A percentile compares a stretch with the other conserved stretches of the same genome.
phyloP scores from a whole-genome alignment of 2,888 invertebrate genomes.

The Eupithecia subumbrata region DNA sequence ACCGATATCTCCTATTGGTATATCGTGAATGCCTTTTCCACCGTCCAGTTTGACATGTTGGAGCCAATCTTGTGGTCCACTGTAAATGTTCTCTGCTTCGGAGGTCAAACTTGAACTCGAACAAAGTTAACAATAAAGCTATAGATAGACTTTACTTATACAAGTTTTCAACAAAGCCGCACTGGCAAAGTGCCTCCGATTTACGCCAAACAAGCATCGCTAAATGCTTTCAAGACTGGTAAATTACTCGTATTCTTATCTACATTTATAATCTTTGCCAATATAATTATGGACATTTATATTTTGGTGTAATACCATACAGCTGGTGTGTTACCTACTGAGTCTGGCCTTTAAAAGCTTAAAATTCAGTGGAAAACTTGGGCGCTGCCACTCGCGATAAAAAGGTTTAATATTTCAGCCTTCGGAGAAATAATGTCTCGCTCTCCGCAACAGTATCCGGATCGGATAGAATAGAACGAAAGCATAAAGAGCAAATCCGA shows the following conservation, averaged over 20 bases:
- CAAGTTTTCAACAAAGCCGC: conserved; percentile 1
- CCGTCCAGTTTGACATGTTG: background rate
- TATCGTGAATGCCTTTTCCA: background rate
- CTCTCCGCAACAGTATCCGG: background rate
- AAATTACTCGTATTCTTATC: background rate
- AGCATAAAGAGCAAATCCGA: background rate
- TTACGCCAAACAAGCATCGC: background rate
- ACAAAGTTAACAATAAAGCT: background rate
- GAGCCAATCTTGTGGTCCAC: background rate
- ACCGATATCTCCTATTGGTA: background rate
- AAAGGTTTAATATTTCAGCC: conserved; percentile 23
- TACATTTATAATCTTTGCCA: background rate
- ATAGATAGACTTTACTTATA: background rate
- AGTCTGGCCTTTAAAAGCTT: conserved; percentile 9
- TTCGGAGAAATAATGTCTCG: background rate
- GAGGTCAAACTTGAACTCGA: background rate
- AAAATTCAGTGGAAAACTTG: conserved; percentile 11
- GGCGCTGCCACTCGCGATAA: conserved; percentile 17
- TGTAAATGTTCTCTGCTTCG: background rate
- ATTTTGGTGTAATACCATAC: background rate
- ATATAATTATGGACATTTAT: background rate
- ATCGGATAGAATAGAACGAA: background rate
- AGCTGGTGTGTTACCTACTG: background rate
- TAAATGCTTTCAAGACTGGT: conserved; percentile 1
- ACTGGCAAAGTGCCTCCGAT: conserved; percentile 1